Evolutionary conservation across 2,888 invertebrate species (phyloP).

Genomic region (Chouioia cunea): DNA sequence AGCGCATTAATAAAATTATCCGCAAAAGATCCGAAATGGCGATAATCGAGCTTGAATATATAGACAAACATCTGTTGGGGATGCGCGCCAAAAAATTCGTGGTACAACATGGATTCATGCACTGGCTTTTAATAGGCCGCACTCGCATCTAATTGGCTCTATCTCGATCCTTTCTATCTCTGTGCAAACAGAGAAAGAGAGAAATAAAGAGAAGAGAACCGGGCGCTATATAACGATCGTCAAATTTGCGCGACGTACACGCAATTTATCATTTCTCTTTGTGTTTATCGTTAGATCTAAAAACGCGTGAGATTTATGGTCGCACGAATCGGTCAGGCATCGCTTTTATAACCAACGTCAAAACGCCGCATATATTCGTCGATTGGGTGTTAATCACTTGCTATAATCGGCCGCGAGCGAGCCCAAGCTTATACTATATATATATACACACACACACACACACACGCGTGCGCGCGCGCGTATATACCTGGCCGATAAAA

Average conservation of each 20-base stretch:
- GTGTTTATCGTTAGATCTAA: no score
- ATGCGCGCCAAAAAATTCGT: neutral
- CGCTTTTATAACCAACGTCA: constrained; percentile 44
- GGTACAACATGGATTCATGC: neutral
- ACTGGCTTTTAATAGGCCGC: neutral
- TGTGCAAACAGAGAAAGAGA: neutral
- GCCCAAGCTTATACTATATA: no score
- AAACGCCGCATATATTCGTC: constrained; percentile 45
- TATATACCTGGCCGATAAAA: constrained; percentile 40
- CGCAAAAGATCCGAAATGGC: neutral
- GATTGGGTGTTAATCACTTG: constrained; percentile 56
- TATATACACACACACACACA: no score
- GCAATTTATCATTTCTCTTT: no score
- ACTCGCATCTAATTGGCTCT: no score
- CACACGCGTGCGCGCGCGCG: no score
- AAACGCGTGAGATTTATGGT: neutral
- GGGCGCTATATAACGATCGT: neutral
- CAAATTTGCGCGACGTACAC: neutral
- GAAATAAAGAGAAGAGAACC: neutral
- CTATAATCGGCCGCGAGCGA: constrained; percentile 46
- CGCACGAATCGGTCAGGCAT: constrained; percentile 29
- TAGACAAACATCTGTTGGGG: neutral
- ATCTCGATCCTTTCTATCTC: neutral
- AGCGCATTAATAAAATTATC: no score
- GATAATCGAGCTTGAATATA: neutral